These are phyloP conservation scores for Sapayoa aenigma DNA, from an alignment of 2,113 vertebrate species.

Conservation along the genomic window DNA sequence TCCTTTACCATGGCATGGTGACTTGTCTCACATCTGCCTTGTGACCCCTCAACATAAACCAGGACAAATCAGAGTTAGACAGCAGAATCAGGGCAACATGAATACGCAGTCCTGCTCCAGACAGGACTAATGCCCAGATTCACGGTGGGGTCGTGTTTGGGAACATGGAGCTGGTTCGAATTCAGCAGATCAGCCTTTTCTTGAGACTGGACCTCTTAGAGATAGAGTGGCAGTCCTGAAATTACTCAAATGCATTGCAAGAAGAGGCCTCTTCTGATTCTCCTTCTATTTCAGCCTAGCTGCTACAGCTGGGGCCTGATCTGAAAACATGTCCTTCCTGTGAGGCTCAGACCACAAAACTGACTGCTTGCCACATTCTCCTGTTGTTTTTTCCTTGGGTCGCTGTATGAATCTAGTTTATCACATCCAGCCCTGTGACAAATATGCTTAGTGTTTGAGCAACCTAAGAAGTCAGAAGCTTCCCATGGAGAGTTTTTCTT, in stretches of 20 bases:
- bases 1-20: background rate
- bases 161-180: background rate
- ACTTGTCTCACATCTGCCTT: background rate
- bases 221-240: background rate
- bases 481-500: slow-evolving; percentile 62
- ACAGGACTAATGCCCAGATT: background rate
- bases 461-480: slow-evolving; percentile 55
- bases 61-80: background rate
- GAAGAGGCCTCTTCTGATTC: background rate
- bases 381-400: slow-evolving; percentile 43
- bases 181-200: background rate
- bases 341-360: slow-evolving; percentile 60
- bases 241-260: background rate
- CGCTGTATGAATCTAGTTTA: slow-evolving; percentile 26
- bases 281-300: background rate
- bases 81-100: background rate
- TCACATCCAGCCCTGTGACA: slow-evolving; percentile 38
- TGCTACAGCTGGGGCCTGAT: slow-evolving; percentile 2
- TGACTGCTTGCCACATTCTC: slow-evolving; percentile 53
- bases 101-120: background rate
- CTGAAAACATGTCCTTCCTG: slow-evolving; percentile 54
- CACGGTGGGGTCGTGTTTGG: background rate
- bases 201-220: background rate
- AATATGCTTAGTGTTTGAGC: slow-evolving; percentile 31
- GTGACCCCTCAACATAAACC: background rate